Conservation (phyloP, 2,888 invertebrate genomes). For the Eupithecia subfuscata region DNA sequence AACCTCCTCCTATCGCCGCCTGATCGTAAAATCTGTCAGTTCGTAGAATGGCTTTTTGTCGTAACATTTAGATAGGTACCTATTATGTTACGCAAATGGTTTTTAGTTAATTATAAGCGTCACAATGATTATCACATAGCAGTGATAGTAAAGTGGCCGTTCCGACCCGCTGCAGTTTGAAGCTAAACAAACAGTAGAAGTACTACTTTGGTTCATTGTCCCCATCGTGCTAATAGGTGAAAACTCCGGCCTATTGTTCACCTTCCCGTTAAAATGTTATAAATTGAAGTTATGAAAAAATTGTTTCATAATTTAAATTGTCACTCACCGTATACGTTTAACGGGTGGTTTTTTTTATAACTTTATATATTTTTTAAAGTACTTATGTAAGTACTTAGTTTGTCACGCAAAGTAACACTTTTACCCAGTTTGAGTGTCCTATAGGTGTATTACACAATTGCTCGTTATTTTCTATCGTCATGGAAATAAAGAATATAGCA, state of each 20-base stretch:
- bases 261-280: slow-evolving; percentile 46
- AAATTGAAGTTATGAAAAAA: slow-evolving; percentile 36
- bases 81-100: neutral
- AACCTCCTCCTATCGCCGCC: too few relatives aligned
- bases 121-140: slow-evolving; percentile 21
- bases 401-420: neutral
- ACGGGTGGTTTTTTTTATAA: neutral
- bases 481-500: slow-evolving; percentile 18
- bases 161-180: slow-evolving; percentile 50
- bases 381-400: neutral
- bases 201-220: slow-evolving; percentile 61
- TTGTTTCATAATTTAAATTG: slow-evolving; percentile 32
- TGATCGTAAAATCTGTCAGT: too few relatives aligned
- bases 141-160: slow-evolving; percentile 42
- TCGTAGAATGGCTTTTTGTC: too few relatives aligned
- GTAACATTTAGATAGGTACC: neutral
- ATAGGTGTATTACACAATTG: neutral
- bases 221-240: slow-evolving; percentile 53
- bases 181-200: slow-evolving; percentile 54
- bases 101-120: neutral
- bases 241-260: slow-evolving; percentile 53
- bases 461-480: neutral
- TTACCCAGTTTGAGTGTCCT: neutral
- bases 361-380: too few relatives aligned
- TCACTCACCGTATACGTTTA: slow-evolving; percentile 3